Evolutionary conservation across 2,888 invertebrate genomes (phyloP).

Genomic region (Melieria omissa): DNA sequence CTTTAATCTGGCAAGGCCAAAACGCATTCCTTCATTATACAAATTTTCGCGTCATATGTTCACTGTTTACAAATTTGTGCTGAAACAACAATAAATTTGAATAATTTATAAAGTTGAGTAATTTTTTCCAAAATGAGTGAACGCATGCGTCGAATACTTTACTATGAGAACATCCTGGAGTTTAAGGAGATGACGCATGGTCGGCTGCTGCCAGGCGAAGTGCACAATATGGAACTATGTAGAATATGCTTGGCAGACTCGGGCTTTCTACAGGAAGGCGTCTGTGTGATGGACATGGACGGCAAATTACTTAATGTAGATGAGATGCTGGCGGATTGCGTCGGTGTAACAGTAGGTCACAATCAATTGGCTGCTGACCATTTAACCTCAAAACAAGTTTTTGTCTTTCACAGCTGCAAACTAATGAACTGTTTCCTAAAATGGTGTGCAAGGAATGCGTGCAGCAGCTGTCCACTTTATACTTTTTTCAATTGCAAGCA

Average conservation of each 20-base stretch:
- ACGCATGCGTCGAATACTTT: constrained; percentile 44
- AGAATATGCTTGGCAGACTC: constrained; percentile 41
- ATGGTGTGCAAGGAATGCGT: constrained; percentile 43
- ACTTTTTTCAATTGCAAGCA: constrained; percentile 43
- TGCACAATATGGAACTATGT: constrained; percentile 44
- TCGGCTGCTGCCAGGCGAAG: constrained; percentile 32
- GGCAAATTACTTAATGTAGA: constrained; percentile 34
- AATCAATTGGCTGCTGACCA: no score
- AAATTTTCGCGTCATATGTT: no score
- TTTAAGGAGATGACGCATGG: constrained; percentile 41
- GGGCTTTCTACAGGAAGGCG: constrained; percentile 17
- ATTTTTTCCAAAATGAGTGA: constrained; percentile 33
- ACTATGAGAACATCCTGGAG: constrained; percentile 46
- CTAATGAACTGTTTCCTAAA: constrained; percentile 31
- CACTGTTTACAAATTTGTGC: no score
- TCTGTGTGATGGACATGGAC: constrained; percentile 39
- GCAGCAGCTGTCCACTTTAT: constrained; percentile 36
- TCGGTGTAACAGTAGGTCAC: constrained; percentile 30
- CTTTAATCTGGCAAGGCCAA: no score
- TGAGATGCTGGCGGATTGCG: constrained; percentile 38
- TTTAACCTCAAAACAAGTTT: no score
- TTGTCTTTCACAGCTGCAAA: constrained; percentile 22
- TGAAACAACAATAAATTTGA: no score
- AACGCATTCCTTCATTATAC: no score
- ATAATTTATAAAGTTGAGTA: no score